A percentile compares a stretch with the other conserved stretches of the same genome.
Conservation (phyloP, 2,113 vertebrate species). For the Elephantulus edwardii region DNA sequence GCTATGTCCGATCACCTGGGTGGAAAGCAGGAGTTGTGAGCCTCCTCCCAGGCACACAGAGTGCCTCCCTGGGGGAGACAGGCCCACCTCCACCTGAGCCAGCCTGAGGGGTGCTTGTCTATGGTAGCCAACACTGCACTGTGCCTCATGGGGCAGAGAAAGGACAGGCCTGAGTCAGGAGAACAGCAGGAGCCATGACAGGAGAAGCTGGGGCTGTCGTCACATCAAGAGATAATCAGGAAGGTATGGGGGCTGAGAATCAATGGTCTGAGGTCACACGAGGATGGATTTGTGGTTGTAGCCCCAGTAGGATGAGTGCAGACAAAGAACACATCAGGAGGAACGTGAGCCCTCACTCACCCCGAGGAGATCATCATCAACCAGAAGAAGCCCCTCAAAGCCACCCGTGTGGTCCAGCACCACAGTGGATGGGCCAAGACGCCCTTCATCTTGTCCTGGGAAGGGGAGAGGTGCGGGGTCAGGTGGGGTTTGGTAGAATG, state of each 20-base stretch:
- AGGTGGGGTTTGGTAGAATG: neutral
- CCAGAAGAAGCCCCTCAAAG: conserved; percentile 96
- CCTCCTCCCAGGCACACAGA: neutral
- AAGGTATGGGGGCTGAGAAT: neutral
- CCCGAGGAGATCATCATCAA: conserved; percentile 97
- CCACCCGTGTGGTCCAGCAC: conserved; percentile 97
- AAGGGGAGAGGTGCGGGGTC: conserved; percentile 63
- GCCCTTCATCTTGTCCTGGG: conserved; percentile 89
- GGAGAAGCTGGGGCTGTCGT: neutral
- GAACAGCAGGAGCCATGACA: neutral
- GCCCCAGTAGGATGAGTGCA: neutral
- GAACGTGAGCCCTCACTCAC: conserved; percentile 82
- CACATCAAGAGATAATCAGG: too few species aligned
- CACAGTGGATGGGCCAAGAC: conserved; percentile 93
- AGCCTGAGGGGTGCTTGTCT: neutral
- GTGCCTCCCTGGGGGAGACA: neutral
- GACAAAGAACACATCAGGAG: neutral
- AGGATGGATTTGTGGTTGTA: neutral
- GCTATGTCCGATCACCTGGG: conserved; percentile 96
- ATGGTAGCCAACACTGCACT: neutral
- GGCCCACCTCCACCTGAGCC: neutral
- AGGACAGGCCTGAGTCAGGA: neutral
- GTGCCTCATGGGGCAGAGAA: neutral
- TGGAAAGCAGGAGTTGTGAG: neutral
- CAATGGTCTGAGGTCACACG: neutral